These are phyloP conservation scores for Phataginus tricuspis DNA, from an alignment of 2,797 vertebrate genomes.

Conservation along the genomic window DNA sequence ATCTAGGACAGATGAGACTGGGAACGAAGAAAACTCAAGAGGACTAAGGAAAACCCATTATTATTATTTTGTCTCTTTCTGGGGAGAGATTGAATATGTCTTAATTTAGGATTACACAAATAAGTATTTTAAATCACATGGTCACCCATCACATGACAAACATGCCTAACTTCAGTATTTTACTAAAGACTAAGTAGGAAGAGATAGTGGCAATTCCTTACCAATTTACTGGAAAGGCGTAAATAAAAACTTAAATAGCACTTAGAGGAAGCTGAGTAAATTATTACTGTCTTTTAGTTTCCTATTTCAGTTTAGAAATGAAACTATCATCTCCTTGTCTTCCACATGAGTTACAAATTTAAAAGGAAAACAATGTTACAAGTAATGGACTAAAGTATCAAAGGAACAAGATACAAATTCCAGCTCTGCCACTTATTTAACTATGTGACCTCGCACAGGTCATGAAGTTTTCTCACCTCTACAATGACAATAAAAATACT, in stretches of 20 bases:
- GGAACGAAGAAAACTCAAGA: background rate
- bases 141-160: background rate
- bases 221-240: background rate
- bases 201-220: background rate
- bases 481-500: background rate
- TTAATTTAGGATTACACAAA: background rate
- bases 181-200: background rate
- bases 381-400: background rate
- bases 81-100: background rate
- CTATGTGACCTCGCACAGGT: background rate
- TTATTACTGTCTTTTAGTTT: background rate
- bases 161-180: background rate
- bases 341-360: background rate
- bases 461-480: background rate
- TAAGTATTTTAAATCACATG: constrained; percentile 44
- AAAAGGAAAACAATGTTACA: constrained; percentile 16
- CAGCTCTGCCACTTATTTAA: background rate
- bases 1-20: background rate
- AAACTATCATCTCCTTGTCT: background rate
- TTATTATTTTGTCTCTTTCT: background rate
- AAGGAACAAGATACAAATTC: constrained; percentile 14
- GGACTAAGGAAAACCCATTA: background rate
- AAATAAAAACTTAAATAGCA: constrained; percentile 19
- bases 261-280: background rate
- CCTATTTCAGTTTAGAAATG: constrained; percentile 17